Evolutionary conservation across 1,140 invertebrate genomes (phyloP), one percentile per base, ranked within the genome.

Genomic region (Drosophila burlai): DNA sequence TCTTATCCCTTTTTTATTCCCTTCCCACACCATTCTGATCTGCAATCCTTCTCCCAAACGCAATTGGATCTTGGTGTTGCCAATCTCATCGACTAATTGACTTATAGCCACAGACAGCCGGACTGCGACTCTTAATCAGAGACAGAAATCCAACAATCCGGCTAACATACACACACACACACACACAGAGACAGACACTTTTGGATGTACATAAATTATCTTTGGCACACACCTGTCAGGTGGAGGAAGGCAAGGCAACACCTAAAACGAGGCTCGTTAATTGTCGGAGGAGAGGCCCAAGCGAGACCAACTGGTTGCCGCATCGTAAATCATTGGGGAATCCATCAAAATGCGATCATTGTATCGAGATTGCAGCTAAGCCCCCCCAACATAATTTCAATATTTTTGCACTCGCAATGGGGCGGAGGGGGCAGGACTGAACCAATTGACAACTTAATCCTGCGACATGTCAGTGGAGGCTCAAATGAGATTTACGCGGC

Each of bases 401-500:
- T 81, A 89, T 89, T 89, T 89, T 87, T 64, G 84, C 85, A 79
- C 69, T 81, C 67, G 42, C 15, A n/a, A 2, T 13, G 43, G 24
- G 63, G 21, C 21, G 7, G 8, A 3, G 9, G 26, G 4, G 47
- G 49, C 45, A 36, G 47, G 78, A 24, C 64, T 59, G 69, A 68
- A 67, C 67, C 85, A 89, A 90, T 90, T 90, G 85, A 90, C 85
- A 90, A 90, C 81, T 82, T 90, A 90, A 90, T 90, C 85, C 85
- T 90, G 85, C 85, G 82, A 90, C 85, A 90, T 82, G 85, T 90
- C 85, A 90, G 85, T 85, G 69, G 72, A 82, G 82, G 85, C 86
- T 90, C 85, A 90, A 90, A 90, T 90, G 79, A 82, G 85, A 90
- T 90, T 90, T 90, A 90, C 81, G 61, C 46, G 69, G 50, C 58